Percentiles rank a stretch among this genome's conserved stretches.
Conservation (phyloP, 2,888 invertebrate genomes). For the Galerucella nymphaeae region DNA sequence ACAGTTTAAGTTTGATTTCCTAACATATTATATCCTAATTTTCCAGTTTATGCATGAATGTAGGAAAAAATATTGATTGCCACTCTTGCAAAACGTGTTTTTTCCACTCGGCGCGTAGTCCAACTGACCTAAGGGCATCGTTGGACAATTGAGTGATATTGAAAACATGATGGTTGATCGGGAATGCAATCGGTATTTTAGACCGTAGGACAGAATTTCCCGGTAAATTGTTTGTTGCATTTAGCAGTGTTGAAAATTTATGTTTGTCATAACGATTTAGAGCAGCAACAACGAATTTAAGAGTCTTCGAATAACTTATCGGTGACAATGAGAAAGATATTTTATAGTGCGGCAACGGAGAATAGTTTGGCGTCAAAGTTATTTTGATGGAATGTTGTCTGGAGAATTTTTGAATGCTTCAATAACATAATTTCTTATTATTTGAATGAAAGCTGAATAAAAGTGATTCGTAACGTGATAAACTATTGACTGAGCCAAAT, state of each 20-base stretch:
- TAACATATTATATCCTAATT: too few relatives aligned
- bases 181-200: constrained; percentile 1
- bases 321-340: neutral
- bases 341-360: neutral
- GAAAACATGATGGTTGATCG: neutral
- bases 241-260: neutral
- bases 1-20: too few relatives aligned
- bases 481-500: constrained; percentile 3
- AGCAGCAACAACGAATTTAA: neutral
- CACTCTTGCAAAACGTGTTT: too few relatives aligned
- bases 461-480: neutral
- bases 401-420: too few relatives aligned
- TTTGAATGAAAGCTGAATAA: neutral
- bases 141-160: neutral
- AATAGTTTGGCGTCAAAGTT: neutral
- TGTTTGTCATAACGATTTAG: neutral
- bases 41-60: too few relatives aligned
- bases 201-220: neutral
- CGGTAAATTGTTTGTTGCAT: neutral
- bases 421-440: too few relatives aligned
- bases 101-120: too few relatives aligned
- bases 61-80: too few relatives aligned
- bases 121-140: too few relatives aligned
- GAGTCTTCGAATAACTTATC: neutral
- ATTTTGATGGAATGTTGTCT: too few relatives aligned